Percentiles rank a stretch among this genome's conserved stretches.
Conservation (phyloP, 2,797 vertebrate species). For the Cynopterus sphinx region DNA sequence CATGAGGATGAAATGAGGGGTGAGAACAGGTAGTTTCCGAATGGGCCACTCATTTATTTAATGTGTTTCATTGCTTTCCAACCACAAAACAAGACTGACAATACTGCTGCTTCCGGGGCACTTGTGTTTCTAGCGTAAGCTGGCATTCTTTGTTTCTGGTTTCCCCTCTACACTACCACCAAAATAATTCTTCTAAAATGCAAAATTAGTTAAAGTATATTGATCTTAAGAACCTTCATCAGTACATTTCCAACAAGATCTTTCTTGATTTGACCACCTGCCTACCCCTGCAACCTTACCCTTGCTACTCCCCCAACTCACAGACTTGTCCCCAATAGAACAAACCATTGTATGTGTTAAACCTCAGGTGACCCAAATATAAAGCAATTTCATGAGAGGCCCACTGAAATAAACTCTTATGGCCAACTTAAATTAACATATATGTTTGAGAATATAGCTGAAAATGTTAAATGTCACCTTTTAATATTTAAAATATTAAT, state of each 20-base stretch:
- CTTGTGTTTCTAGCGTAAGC: background rate
- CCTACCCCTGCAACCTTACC: background rate
- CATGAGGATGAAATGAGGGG: background rate
- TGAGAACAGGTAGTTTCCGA: background rate
- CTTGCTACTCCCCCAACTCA: background rate
- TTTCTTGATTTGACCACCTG: background rate
- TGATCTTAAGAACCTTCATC: background rate
- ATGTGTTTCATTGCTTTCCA: too few species aligned
- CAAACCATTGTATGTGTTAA: background rate
- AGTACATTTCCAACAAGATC: background rate
- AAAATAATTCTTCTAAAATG: background rate
- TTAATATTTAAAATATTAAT: background rate
- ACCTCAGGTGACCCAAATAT: background rate
- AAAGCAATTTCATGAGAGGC: background rate
- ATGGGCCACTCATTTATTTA: background rate
- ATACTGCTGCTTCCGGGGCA: fast-evolving
- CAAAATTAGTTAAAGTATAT: background rate
- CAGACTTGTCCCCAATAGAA: background rate
- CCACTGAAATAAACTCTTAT: background rate
- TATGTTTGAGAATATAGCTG: background rate
- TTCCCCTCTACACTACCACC: background rate
- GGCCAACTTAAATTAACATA: background rate
- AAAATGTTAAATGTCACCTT: background rate
- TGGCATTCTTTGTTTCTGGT: background rate
- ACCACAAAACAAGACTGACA: background rate